These are phyloP conservation scores for Melanotaenia duboulayi DNA, from an alignment of 2,113 vertebrate species.

Conservation along the genomic window DNA sequence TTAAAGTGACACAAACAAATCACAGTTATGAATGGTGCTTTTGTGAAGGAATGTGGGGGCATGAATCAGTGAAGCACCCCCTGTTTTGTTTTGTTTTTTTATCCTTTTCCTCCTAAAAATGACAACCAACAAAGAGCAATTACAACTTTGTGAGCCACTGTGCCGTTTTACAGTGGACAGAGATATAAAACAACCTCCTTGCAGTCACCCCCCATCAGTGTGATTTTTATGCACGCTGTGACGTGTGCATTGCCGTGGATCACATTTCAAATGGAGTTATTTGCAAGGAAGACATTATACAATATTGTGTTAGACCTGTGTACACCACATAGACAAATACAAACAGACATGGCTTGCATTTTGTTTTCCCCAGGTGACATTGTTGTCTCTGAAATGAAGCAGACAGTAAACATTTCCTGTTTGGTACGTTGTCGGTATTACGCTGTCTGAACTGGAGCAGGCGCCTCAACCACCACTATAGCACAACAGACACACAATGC, in stretches of 20 bases:
- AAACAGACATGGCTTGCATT: conserved; percentile 67
- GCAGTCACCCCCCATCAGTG: conserved; percentile 29
- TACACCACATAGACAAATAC: conserved; percentile 68
- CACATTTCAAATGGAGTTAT: conserved; percentile 57
- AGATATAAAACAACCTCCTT: conserved; percentile 32
- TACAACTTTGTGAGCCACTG: conserved; percentile 14
- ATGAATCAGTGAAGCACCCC: conserved; percentile 21
- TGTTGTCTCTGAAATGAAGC: conserved; percentile 59
- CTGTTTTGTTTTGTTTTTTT: conserved; percentile 1
- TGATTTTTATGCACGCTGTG: conserved; percentile 29
- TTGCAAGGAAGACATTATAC: conserved; percentile 56
- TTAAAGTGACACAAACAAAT: conserved; percentile 47
- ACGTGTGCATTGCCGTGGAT: conserved; percentile 48
- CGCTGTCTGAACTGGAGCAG: conserved; percentile 30
- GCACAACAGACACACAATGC: conserved; percentile 12
- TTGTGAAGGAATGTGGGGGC: conserved; percentile 24
- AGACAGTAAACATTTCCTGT: conserved; percentile 70
- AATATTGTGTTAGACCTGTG: conserved; percentile 61
- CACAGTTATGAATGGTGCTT: conserved; percentile 27
- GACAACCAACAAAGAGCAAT: conserved; percentile 11
- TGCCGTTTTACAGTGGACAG: conserved; percentile 35
- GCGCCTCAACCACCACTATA: conserved; percentile 13
- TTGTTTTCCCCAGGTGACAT: conserved; percentile 56
- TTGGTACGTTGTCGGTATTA: conserved; percentile 54
- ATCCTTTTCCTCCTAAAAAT: conserved; percentile 30